phyloP scores from a whole-genome alignment of 92 coral and sea anemone genomes.

The Chrysogorgia sp. region DNA sequence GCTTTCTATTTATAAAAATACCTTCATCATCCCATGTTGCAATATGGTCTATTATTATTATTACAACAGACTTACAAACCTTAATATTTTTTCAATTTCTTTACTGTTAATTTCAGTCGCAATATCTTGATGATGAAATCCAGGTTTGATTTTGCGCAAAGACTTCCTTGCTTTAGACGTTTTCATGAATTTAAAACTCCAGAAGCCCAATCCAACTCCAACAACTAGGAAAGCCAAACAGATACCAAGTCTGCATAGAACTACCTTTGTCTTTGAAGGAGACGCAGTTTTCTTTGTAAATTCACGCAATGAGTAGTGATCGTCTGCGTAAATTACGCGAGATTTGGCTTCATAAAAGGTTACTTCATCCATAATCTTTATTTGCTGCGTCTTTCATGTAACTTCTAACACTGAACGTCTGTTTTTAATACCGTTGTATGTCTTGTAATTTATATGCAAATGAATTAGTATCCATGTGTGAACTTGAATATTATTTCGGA shows the following conservation, averaged over 20 bases:
- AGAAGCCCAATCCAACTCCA: constrained; percentile 9
- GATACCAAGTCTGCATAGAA: not conserved
- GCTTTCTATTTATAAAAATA: no score
- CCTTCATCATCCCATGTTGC: not conserved
- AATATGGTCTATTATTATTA: not conserved
- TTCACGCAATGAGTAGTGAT: not conserved
- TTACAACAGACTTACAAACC: constrained; percentile 6
- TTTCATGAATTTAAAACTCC: constrained; percentile 10
- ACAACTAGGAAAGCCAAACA: not conserved
- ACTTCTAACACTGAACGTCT: no score
- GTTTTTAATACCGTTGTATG: no score
- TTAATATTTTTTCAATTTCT: constrained; percentile 12
- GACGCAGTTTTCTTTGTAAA: not conserved
- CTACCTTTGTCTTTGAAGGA: not conserved
- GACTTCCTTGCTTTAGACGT: not conserved
- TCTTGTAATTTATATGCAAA: no score
- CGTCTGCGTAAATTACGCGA: not conserved
- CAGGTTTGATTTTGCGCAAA: not conserved
- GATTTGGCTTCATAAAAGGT: not conserved
- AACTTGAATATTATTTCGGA: no score
- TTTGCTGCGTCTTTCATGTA: not conserved
- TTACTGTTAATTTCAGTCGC: not conserved
- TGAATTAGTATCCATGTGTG: no score
- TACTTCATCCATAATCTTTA: constrained; percentile 4
- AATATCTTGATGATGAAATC: constrained; percentile 4